These are phyloP conservation scores for Podabrus alpinus DNA, from an alignment of 2,888 invertebrate species.

Conservation along the genomic window DNA sequence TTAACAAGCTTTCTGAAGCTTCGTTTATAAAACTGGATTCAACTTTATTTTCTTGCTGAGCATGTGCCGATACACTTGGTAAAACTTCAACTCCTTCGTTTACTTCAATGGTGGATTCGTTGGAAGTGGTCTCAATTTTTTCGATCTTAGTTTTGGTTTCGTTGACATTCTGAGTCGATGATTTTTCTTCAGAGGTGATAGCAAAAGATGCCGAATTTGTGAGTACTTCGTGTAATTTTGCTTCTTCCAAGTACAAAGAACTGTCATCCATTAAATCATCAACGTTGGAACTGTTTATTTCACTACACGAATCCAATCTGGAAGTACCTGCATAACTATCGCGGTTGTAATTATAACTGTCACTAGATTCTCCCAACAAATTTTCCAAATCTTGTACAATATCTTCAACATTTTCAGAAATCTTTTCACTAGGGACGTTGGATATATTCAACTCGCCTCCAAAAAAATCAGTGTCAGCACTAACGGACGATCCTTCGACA, in stretches of 20 bases:
- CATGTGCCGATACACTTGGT: not conserved
- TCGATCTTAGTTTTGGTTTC: not conserved
- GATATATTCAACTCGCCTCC: conserved; percentile 43
- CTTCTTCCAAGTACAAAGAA: not conserved
- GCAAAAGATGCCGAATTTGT: not conserved
- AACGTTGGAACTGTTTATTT: conserved; percentile 12
- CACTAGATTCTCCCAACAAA: conserved; percentile 44
- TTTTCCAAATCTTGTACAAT: conserved; percentile 54
- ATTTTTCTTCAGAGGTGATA: not conserved
- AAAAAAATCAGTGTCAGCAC: conserved; percentile 41
- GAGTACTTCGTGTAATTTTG: not conserved
- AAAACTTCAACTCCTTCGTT: not conserved
- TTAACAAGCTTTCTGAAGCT: not conserved
- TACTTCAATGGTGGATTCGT: not conserved
- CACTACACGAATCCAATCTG: not conserved
- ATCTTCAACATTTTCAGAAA: conserved; percentile 54
- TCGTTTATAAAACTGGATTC: not conserved
- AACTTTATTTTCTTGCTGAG: not conserved
- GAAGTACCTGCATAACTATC: not conserved
- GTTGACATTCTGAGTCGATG: not conserved
- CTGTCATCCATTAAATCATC: not conserved
- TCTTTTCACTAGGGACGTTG: conserved; percentile 43
- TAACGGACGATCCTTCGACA: conserved; percentile 25
- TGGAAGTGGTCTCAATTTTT: not conserved
- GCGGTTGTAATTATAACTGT: conserved; percentile 8